Evolutionary conservation across 1,140 invertebrate species (phyloP).

Genomic region (Drosophila ohnishii): DNA sequence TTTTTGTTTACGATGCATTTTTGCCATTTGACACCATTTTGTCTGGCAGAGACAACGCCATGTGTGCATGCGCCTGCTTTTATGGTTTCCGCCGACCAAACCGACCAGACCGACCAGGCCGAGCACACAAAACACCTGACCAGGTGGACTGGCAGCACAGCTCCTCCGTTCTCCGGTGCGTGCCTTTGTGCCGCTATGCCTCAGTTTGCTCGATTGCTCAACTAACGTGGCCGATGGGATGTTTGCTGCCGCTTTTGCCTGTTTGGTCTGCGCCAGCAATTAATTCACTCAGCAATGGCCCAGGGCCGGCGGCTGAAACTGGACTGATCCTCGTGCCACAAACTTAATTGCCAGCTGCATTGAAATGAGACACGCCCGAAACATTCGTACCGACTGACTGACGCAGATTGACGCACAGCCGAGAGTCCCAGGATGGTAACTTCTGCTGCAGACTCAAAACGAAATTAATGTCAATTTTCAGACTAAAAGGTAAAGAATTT

Average conservation of each 20-base stretch:
- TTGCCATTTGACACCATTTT: conserved; percentile 79
- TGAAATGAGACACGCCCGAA: conserved; percentile 44
- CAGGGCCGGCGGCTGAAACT: conserved; percentile 12
- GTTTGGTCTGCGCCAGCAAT: conserved; percentile 54
- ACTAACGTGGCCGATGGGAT: conserved; percentile 57
- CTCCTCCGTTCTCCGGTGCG: conserved; percentile 41
- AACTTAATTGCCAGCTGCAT: conserved; percentile 44
- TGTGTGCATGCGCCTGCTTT: conserved; percentile 46
- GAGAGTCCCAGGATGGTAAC: not conserved
- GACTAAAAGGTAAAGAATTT: not conserved
- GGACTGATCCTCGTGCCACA: conserved; percentile 8
- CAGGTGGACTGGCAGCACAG: conserved; percentile 12
- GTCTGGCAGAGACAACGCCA: conserved; percentile 51
- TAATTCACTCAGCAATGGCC: conserved; percentile 51
- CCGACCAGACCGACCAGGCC: conserved; percentile 15
- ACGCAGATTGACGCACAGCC: conserved; percentile 49
- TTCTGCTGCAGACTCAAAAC: not conserved
- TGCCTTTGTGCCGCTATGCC: conserved; percentile 55
- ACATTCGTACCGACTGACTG: conserved; percentile 5
- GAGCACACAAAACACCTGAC: conserved; percentile 53
- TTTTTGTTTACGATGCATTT: conserved; percentile 71
- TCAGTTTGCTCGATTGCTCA: conserved; percentile 74
- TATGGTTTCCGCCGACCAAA: conserved; percentile 62
- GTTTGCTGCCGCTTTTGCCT: conserved; percentile 24
- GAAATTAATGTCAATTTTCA: not conserved